Evolutionary conservation across 2,888 invertebrate genomes (phyloP).

Genomic region (Pseudolycoriella hygida): DNA sequence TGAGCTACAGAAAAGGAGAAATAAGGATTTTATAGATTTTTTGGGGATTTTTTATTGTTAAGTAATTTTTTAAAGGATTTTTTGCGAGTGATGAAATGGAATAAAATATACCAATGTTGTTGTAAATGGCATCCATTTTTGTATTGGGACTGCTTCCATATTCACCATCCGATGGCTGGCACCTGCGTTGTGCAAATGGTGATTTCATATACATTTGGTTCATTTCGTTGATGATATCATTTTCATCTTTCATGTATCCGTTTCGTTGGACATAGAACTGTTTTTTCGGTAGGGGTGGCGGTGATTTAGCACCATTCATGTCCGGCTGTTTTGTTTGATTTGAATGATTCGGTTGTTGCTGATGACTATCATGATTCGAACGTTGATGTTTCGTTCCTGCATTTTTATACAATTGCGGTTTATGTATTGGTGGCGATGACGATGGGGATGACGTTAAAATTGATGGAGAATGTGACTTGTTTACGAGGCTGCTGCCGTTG

Average conservation of each 20-base stretch:
- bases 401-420: not conserved
- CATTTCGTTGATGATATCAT: slow-evolving; percentile 18
- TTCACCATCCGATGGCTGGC: not conserved
- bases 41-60: not conserved
- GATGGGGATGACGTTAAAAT: slow-evolving; percentile 1
- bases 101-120: slow-evolving; percentile 22
- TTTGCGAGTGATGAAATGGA: no score
- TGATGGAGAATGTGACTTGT: not conserved
- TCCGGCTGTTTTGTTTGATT: not conserved
- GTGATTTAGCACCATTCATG: slow-evolving; percentile 5
- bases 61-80: not conserved
- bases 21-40: not conserved
- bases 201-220: slow-evolving; percentile 22
- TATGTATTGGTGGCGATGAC: not conserved
- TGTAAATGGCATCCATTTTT: slow-evolving; percentile 26
- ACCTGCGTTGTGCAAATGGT: slow-evolving; percentile 17
- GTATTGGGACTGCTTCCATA: not conserved
- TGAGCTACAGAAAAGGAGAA: not conserved
- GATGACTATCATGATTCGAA: slow-evolving; percentile 7
- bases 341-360: slow-evolving; percentile 10
- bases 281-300: slow-evolving; percentile 8
- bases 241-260: slow-evolving; percentile 11
- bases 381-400: slow-evolving; percentile 11
- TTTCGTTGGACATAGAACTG: slow-evolving; percentile 6
- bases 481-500: not conserved